These are phyloP conservation scores for Drosophila birchii DNA, from an alignment of 2,888 invertebrate genomes.

Conservation along the genomic window DNA sequence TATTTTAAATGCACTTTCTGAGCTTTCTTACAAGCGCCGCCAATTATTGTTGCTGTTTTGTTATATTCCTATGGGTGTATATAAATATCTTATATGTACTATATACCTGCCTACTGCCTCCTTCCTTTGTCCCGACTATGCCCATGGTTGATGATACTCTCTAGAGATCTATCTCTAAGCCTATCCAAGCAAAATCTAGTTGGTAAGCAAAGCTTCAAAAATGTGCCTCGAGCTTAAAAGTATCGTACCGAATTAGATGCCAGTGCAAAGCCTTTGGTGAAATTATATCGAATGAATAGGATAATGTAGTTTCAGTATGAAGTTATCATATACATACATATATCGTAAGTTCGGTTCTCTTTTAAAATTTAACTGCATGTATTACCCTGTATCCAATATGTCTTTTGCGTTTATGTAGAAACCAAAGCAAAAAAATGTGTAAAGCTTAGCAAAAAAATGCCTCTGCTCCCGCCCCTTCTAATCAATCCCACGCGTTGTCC, in stretches of 20 bases:
- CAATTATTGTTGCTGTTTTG: slow-evolving; percentile 83
- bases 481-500: slow-evolving; percentile 6
- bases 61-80: slow-evolving; percentile 48
- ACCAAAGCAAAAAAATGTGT: slow-evolving; percentile 57
- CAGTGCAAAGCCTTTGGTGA: slow-evolving; percentile 64
- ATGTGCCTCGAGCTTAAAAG: slow-evolving; percentile 53
- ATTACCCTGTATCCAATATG: slow-evolving; percentile 95
- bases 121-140: slow-evolving; percentile 55
- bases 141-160: slow-evolving; percentile 60
- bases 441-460: slow-evolving; percentile 72
- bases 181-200: slow-evolving; percentile 73
- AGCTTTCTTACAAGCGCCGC: slow-evolving; percentile 84
- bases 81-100: slow-evolving; percentile 55
- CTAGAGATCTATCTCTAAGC: slow-evolving; percentile 44
- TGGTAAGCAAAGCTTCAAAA: slow-evolving; percentile 70
- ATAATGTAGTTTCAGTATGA: slow-evolving; percentile 22
- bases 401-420: slow-evolving; percentile 67
- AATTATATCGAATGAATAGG: slow-evolving; percentile 44
- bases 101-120: slow-evolving; percentile 57
- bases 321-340: slow-evolving; percentile 27
- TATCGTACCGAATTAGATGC: slow-evolving; percentile 49
- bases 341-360: slow-evolving; percentile 32
- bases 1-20: slow-evolving; percentile 83
- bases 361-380: slow-evolving; percentile 91
- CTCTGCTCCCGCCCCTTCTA: slow-evolving; percentile 16